These are phyloP conservation scores for Mormyrops boulengeri DNA, from an alignment of 2,797 vertebrate species.

Conservation along the genomic window DNA sequence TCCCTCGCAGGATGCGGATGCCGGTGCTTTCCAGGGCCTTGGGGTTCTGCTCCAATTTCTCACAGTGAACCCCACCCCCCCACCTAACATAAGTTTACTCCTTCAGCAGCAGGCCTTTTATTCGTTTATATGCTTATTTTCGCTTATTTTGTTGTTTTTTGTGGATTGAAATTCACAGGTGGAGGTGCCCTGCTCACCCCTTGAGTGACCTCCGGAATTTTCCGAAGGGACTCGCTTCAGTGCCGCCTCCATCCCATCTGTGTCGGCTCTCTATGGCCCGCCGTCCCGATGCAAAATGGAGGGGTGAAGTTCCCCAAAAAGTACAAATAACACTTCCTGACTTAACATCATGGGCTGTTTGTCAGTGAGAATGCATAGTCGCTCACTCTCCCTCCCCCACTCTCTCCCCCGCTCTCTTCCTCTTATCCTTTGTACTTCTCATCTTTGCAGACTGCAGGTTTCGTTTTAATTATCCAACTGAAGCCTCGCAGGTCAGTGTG, in stretches of 20 bases:
- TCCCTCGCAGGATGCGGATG: background rate
- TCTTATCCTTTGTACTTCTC: background rate
- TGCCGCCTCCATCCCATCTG: background rate
- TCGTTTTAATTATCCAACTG: background rate
- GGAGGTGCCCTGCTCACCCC: background rate
- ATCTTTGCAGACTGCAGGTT: background rate
- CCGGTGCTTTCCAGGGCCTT: background rate
- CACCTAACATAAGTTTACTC: background rate
- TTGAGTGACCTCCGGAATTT: slow-evolving; percentile 11
- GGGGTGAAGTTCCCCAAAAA: background rate
- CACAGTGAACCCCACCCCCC: background rate
- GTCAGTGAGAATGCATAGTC: background rate
- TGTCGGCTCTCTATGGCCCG: background rate
- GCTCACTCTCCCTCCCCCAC: background rate
- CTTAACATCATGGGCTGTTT: background rate
- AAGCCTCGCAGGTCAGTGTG: background rate
- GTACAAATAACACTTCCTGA: background rate
- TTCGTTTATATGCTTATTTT: background rate
- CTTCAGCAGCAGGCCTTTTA: background rate
- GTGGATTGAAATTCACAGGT: background rate
- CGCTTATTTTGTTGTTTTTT: background rate
- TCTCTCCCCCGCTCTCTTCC: background rate
- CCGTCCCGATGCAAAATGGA: background rate
- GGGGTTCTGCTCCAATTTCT: slow-evolving; percentile 5
- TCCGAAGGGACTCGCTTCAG: background rate